phyloP scores from a whole-genome alignment of 1,140 invertebrate genomes.

The Drosophila gunungcola region DNA sequence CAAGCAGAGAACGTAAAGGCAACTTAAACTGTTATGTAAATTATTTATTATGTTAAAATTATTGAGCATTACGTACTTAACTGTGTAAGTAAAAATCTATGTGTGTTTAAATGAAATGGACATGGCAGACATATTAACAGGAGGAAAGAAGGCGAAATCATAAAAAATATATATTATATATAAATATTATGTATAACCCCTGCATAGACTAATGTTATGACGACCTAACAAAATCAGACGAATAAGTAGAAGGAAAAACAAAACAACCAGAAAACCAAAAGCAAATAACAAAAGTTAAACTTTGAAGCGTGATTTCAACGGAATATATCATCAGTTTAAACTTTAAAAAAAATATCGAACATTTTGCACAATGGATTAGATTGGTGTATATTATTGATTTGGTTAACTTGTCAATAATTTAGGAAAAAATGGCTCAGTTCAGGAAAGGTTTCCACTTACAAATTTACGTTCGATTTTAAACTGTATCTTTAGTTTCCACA shows the following conservation, averaged over 20 bases:
- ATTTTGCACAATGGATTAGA: constrained; percentile 50
- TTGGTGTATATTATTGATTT: constrained; percentile 19
- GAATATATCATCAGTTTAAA: constrained; percentile 82
- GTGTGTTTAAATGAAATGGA: constrained; percentile 44
- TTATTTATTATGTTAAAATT: constrained; percentile 78
- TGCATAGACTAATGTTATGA: constrained; percentile 75
- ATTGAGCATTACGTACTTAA: constrained; percentile 67
- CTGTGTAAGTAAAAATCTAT: constrained; percentile 71
- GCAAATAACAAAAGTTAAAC: constrained; percentile 84
- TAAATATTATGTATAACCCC: constrained; percentile 73
- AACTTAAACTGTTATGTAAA: constrained; percentile 78
- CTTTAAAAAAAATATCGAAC: constrained; percentile 64
- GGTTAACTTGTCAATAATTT: constrained; percentile 3
- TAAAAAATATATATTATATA: constrained; percentile 73
- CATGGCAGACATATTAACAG: constrained; percentile 57
- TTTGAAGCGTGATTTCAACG: constrained; percentile 83
- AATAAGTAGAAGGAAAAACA: constrained; percentile 59
- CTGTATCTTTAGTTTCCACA: constrained; percentile 31
- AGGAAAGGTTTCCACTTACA: neutral
- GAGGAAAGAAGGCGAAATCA: constrained; percentile 24
- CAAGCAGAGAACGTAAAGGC: constrained; percentile 30
- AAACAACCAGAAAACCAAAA: constrained; percentile 59
- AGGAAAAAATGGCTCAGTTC: constrained; percentile 10
- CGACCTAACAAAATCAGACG: constrained; percentile 41
- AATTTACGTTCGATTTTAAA: neutral